Conservation (phyloP, 2,113 vertebrate species). For the Dicrurus megarhynchus region DNA sequence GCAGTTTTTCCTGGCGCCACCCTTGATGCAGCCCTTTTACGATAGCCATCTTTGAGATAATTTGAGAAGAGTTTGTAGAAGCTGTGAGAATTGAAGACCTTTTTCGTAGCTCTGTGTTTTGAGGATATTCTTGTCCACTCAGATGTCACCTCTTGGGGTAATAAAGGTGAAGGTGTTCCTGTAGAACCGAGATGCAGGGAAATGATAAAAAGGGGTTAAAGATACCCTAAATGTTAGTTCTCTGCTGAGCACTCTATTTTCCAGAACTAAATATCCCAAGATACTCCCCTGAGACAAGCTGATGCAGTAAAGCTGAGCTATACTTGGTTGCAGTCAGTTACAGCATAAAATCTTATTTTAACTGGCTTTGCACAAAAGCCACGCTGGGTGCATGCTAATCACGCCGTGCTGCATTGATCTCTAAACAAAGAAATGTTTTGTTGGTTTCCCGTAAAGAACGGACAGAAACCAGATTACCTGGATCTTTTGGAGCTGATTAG, state of each 20-base stretch:
- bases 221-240: neutral
- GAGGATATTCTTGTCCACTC: neutral
- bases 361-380: neutral
- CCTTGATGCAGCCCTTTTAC: neutral
- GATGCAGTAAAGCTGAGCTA: neutral
- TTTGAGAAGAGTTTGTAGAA: neutral
- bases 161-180: neutral
- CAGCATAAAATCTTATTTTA: constrained; percentile 30
- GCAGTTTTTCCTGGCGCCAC: neutral
- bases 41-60: neutral
- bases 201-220: neutral
- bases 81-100: neutral
- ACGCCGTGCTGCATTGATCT: neutral
- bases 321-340: neutral
- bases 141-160: neutral
- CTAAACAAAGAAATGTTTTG: neutral
- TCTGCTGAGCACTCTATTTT: neutral
- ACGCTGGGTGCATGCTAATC: neutral
- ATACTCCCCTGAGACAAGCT: neutral
- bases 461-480: neutral
- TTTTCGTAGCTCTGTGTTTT: neutral
- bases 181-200: fast-evolving
- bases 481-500: neutral
- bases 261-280: neutral
- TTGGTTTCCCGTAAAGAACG: neutral